Evolutionary conservation across 2,113 vertebrate genomes (phyloP).

Genomic region (Alethe castanea): DNA sequence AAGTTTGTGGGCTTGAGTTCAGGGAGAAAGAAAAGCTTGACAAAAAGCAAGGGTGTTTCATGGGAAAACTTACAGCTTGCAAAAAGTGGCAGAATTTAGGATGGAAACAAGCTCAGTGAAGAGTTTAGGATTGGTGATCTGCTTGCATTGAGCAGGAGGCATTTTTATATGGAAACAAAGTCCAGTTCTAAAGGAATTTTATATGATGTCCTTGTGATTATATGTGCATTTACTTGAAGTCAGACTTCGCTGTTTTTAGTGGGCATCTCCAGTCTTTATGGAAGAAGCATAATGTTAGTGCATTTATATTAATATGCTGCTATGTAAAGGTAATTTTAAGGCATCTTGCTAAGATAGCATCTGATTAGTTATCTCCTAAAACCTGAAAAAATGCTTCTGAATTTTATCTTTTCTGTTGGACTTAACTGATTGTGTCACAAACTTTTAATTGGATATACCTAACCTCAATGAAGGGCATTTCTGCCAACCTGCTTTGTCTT

Average conservation of each 20-base stretch:
- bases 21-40: background rate
- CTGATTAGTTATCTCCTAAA: background rate
- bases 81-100: background rate
- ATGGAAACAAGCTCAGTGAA: background rate
- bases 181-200: background rate
- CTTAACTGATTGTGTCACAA: background rate
- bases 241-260: background rate
- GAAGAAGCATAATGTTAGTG: background rate
- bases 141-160: background rate
- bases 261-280: background rate
- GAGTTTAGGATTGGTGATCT: background rate
- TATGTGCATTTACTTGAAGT: background rate
- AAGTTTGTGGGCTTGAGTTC: background rate
- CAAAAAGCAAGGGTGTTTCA: background rate
- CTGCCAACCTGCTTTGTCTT: background rate
- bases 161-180: background rate
- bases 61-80: background rate
- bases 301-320: background rate
- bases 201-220: background rate
- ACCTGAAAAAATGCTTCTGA: background rate
- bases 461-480: background rate
- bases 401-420: background rate
- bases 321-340: background rate
- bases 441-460: background rate
- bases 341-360: background rate